Evolutionary conservation across 2,797 vertebrate genomes (phyloP), one percentile per base, ranked within the genome.

Genomic region (Peromyscus eremicus): DNA sequence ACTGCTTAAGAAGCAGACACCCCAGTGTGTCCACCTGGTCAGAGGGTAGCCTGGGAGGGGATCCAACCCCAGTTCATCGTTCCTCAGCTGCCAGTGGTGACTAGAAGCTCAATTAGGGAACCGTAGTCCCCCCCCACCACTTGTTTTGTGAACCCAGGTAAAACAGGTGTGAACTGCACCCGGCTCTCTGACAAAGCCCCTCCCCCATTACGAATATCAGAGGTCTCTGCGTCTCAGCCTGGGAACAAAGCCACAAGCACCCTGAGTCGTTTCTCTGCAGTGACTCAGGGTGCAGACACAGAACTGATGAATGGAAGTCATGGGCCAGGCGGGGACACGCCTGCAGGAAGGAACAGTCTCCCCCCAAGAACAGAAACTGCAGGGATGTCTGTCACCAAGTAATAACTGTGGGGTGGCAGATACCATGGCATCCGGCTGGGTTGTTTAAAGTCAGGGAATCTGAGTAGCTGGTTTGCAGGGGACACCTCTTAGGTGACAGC

Each of bases 331-430:
- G 13, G 70, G 43, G 27, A 32, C 21, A 27, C 27, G 8, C 76
- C 75, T 79, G 11, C 88, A 19, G 9, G 12, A 23, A 9, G 76
- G 14, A 49, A 9, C 34, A 25, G 86, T 19, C 71, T 66, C 46
- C 37, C 7, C 37, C 82, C 46, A n/a, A 8, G 37, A 60, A 75
- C 43, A 81, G 93, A 86, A 60, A 68, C 52, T 55, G 95, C 52
- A 1, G 57, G n/a, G 52, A 8, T 55, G 62, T 14, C 80, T 71
- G 87, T 93, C 83, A 68, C 60, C 1, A 1, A 52, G 25, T 25
- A 34, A 55, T 27, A n/a, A 62, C 29, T 77, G 12, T 16, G 9
- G 46, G 1, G 1, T n/a, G 10, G n/a, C 25, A 17, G 19, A 9
- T 1, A 7, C 17, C 27, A 5, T 4, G 14, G 46, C 70, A 32